phyloP scores from a whole-genome alignment of 2,888 invertebrate species.

The Lepidochitona cinerea region DNA sequence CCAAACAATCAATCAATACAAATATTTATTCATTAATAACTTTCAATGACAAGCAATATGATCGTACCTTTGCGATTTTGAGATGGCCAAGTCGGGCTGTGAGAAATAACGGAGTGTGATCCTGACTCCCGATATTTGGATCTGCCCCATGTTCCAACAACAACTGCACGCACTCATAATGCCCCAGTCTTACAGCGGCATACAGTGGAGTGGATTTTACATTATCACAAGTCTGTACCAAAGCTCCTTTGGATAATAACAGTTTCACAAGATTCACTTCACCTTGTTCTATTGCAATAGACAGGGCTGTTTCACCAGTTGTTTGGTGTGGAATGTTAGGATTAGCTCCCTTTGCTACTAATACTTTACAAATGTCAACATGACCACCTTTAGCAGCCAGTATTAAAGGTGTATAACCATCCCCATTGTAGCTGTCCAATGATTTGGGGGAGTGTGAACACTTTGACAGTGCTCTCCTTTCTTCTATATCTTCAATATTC shows the following conservation, averaged over 20 bases:
- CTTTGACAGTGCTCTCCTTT: no score
- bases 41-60: no score
- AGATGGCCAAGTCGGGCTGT: constrained; percentile 47
- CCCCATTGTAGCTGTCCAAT: no score
- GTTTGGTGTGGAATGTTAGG: background rate
- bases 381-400: background rate
- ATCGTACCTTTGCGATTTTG: constrained; percentile 43
- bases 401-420: no score
- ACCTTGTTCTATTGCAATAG: constrained; percentile 85
- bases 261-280: constrained; percentile 88
- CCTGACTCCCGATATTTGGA: constrained; percentile 54
- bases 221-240: constrained; percentile 70
- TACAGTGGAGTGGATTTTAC: constrained; percentile 53
- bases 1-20: no score
- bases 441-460: no score
- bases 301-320: constrained; percentile 77
- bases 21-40: no score
- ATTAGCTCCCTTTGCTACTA: background rate
- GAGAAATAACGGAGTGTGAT: constrained; percentile 53
- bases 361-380: background rate
- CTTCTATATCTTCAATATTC: no score
- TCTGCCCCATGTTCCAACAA: constrained; percentile 49
- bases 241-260: constrained; percentile 91
- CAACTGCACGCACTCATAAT: constrained; percentile 31
- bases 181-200: constrained; percentile 44